Conservation (phyloP, 2,888 invertebrate genomes). For the Nephrotoma appendiculata region DNA sequence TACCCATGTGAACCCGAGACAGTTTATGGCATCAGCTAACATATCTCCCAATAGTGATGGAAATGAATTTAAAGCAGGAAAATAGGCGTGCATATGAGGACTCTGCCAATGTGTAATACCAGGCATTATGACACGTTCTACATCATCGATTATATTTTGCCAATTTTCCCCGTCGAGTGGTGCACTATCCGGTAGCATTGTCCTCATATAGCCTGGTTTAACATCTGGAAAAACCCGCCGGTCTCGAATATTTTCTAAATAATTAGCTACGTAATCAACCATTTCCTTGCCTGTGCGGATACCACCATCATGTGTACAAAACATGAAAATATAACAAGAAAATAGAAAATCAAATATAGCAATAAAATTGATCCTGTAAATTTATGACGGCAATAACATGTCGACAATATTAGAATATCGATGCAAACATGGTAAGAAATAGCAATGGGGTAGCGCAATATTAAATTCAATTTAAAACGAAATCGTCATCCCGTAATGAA, state of each 20-base stretch:
- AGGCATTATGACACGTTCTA: constrained; percentile 92
- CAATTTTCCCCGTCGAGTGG: constrained; percentile 79
- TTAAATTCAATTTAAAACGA: not conserved
- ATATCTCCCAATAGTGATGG: constrained; percentile 92
- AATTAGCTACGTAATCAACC: constrained; percentile 97
- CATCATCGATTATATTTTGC: constrained; percentile 82
- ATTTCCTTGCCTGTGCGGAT: constrained; percentile 67
- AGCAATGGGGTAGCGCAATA: not conserved
- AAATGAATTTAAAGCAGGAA: constrained; percentile 86
- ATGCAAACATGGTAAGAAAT: not conserved
- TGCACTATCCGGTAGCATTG: constrained; percentile 71
- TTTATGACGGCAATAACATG: not conserved
- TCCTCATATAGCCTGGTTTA: constrained; percentile 85
- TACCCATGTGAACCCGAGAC: constrained; percentile 95
- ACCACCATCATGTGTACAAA: not conserved
- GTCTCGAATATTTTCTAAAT: constrained; percentile 79
- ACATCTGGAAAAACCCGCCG: constrained; percentile 86
- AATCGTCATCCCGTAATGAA: not conserved
- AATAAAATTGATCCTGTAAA: not conserved
- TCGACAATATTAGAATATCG: not conserved
- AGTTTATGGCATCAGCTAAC: constrained; percentile 88
- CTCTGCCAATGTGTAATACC: constrained; percentile 74
- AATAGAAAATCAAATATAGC: not conserved
- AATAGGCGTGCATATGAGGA: constrained; percentile 97
- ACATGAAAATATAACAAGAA: not conserved